Percentiles rank a stretch among this genome's conserved stretches.
Evolutionary conservation across 2,113 vertebrate species (phyloP).

Genomic region (Phaethornis superciliosus): DNA sequence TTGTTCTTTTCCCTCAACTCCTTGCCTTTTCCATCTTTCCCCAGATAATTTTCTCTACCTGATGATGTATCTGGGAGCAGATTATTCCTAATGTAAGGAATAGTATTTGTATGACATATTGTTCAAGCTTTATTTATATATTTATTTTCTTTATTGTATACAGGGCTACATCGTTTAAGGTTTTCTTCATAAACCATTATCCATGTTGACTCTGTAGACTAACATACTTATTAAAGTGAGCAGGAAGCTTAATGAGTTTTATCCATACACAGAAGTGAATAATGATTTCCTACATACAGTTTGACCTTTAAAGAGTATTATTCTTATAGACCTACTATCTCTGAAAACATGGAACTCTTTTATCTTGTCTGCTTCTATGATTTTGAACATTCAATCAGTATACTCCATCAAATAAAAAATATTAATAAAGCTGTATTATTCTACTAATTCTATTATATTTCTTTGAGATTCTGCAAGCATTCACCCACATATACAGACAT

Average conservation of each 20-base stretch:
- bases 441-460: neutral
- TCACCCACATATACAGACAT: neutral
- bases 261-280: neutral
- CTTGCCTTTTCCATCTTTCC: neutral
- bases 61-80: neutral
- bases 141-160: neutral
- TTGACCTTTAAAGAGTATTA: slow-evolving; percentile 74
- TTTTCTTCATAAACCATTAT: neutral
- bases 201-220: slow-evolving; percentile 39
- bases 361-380: neutral
- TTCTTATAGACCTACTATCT: slow-evolving; percentile 46
- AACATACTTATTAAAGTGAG: slow-evolving; percentile 61
- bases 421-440: neutral
- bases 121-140: neutral
- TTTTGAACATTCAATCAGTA: neutral
- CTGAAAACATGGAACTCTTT: neutral
- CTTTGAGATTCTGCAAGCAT: neutral
- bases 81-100: neutral
- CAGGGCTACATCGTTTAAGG: neutral
- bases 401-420: neutral
- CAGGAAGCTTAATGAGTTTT: slow-evolving; percentile 54
- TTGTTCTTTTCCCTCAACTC: neutral
- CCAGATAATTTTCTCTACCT: neutral
- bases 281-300: neutral
- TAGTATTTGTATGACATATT: neutral